Evolutionary conservation across 2,113 vertebrate genomes (phyloP), one percentile per base, ranked within the genome.

Genomic region (Lophura nycthemera): DNA sequence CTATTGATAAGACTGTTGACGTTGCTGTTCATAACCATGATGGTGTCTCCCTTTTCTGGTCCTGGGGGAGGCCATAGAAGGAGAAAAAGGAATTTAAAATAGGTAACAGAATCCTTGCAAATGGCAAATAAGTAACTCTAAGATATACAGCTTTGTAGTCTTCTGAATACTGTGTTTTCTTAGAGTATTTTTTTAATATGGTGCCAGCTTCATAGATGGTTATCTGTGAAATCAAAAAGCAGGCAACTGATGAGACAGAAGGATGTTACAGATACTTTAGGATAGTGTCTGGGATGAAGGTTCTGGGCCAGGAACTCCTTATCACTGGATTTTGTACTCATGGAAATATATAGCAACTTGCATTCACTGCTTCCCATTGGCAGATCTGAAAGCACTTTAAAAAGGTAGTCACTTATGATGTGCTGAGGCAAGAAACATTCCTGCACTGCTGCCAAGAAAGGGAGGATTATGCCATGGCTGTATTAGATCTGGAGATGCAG

Each of bases 401-500:
- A 38, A 75, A 65, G 5, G 6, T 20, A 11, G 12, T 47, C 36
- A 20, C 5, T 27, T 63, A 21, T 13, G 43, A 24, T 18, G 10
- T 60, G 14, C 14, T 18, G 43, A 75, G 38, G 25, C 29, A 83
- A 59, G 10, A 1, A 12, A 43, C 25, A 27, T 13, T 67, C 29
- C 36, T 48, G 7, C 2, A 18, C 25, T 40, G 32, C 25, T 3
- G 1, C 12, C 18, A 21, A 21, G 17, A 21, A 65, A 22, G 9
- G 15, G 21, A 48, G 15, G 18, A n/a, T 60, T 50, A 19, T 13
- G 25, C 3, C 6, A 7, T 15, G 0, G 0, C 10, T 36, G 34
- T 65, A 25, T 22, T 42, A 43, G 2, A 13, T n/a, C 7, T 59
- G 63, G 52, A 70, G 8, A 7, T 34, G 19, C 47, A 40, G 52